phyloP scores from a whole-genome alignment of 1,140 invertebrate species.

The Mya arenaria region DNA sequence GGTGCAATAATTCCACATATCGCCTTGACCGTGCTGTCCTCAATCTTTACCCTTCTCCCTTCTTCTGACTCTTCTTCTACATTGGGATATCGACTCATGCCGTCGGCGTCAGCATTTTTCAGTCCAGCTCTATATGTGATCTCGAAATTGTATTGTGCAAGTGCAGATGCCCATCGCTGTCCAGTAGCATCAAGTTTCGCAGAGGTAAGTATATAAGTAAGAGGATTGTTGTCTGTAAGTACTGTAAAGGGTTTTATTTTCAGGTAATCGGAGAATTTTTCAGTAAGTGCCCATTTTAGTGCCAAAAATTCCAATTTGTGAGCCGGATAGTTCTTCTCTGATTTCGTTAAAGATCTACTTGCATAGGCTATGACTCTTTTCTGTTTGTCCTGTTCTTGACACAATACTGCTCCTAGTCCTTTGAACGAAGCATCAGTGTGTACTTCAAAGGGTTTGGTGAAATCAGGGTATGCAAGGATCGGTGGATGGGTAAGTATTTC shows the following conservation, averaged over 20 bases:
- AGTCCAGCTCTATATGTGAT: slow-evolving; percentile 29
- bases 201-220: slow-evolving; percentile 45
- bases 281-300: slow-evolving; percentile 42
- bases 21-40: background rate
- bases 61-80: background rate
- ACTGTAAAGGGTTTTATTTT: slow-evolving; percentile 42
- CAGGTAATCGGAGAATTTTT: slow-evolving; percentile 52
- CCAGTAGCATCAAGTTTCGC: slow-evolving; percentile 44
- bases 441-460: slow-evolving; percentile 50
- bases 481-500: slow-evolving; percentile 44
- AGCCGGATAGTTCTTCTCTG: slow-evolving; percentile 53
- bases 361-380: slow-evolving; percentile 62
- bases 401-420: slow-evolving; percentile 67
- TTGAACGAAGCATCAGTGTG: slow-evolving; percentile 59
- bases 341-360: slow-evolving; percentile 41
- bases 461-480: slow-evolving; percentile 58
- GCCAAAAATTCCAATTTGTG: slow-evolving; percentile 52
- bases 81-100: slow-evolving; percentile 1
- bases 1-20: background rate
- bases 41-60: background rate
- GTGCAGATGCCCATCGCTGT: slow-evolving; percentile 29
- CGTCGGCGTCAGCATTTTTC: slow-evolving; percentile 41
- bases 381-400: slow-evolving; percentile 61
- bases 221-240: slow-evolving; percentile 54
- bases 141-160: slow-evolving; percentile 26